These are phyloP conservation scores for Pedetes capensis DNA, from an alignment of 2,113 vertebrate species.

Conservation along the genomic window DNA sequence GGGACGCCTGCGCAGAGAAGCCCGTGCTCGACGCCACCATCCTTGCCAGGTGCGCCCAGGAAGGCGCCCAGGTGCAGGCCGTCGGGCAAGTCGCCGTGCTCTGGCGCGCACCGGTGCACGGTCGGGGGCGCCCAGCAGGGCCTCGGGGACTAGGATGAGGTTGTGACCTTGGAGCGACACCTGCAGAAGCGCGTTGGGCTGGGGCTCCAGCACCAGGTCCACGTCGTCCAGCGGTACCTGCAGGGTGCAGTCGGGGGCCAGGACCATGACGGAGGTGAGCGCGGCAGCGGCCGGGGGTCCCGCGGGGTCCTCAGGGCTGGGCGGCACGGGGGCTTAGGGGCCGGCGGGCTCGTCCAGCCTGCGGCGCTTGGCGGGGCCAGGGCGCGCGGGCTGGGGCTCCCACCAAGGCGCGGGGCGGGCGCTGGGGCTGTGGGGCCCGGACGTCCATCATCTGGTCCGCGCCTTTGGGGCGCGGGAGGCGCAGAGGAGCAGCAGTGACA, in stretches of 20 bases:
- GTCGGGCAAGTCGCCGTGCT: too few species aligned
- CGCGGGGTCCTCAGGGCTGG: not conserved
- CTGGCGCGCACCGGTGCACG: rapidly evolving
- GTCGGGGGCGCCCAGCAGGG: not conserved
- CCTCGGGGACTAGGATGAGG: conserved; percentile 11
- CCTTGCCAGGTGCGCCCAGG: not conserved
- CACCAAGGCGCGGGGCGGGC: too few species aligned
- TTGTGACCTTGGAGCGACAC: not conserved
- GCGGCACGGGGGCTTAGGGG: rapidly evolving
- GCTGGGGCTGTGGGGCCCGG: too few species aligned
- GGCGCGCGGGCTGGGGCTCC: too few species aligned
- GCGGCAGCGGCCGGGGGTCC: rapidly evolving
- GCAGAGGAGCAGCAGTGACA: too few species aligned
- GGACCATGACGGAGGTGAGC: not conserved
- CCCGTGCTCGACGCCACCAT: not conserved
- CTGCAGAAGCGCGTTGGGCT: not conserved
- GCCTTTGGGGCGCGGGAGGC: too few species aligned
- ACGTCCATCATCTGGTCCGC: too few species aligned
- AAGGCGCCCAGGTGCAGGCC: not conserved
- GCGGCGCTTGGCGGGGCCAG: too few species aligned
- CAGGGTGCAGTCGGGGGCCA: not conserved
- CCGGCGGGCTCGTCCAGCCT: too few species aligned
- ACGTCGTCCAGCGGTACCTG: not conserved
- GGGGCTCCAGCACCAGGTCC: conserved; percentile 8
- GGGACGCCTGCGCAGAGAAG: not conserved